Conservation (phyloP, 2,888 invertebrate species). For the Abscondita cerata region DNA sequence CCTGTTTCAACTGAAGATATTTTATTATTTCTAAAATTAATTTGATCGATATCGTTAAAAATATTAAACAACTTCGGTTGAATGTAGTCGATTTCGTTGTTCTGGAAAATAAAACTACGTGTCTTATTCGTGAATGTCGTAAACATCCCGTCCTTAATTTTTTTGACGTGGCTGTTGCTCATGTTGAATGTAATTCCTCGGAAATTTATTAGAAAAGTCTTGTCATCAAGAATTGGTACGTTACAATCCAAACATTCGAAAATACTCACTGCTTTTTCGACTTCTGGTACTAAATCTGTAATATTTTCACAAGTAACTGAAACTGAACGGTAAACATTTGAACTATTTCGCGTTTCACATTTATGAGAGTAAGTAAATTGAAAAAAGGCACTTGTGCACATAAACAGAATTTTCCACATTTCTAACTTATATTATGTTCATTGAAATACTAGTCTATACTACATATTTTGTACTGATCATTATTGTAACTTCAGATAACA, state of each 20-base stretch:
- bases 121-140: slow-evolving; percentile 12
- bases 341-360: too few species aligned
- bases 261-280: not conserved
- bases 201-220: slow-evolving; percentile 14
- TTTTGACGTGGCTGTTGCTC: slow-evolving; percentile 23
- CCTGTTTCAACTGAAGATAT: slow-evolving; percentile 6
- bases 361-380: too few species aligned
- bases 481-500: too few species aligned
- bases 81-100: slow-evolving; percentile 21
- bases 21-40: slow-evolving; percentile 19
- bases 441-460: too few species aligned
- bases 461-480: too few species aligned
- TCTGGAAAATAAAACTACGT: slow-evolving; percentile 16
- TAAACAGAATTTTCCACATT: too few species aligned
- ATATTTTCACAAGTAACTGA: not conserved
- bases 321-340: not conserved
- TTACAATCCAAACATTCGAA: slow-evolving; percentile 23
- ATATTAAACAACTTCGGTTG: slow-evolving; percentile 21
- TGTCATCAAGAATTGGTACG: slow-evolving; percentile 18
- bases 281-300: slow-evolving; percentile 4
- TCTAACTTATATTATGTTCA: too few species aligned
- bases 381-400: too few species aligned
- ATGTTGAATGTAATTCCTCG: slow-evolving; percentile 23
- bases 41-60: slow-evolving; percentile 15
- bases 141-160: slow-evolving; percentile 15